Percentiles rank a stretch among this genome's conserved stretches.
phyloP scores from a whole-genome alignment of 2,888 invertebrate genomes.

The Xylophagus ater region DNA sequence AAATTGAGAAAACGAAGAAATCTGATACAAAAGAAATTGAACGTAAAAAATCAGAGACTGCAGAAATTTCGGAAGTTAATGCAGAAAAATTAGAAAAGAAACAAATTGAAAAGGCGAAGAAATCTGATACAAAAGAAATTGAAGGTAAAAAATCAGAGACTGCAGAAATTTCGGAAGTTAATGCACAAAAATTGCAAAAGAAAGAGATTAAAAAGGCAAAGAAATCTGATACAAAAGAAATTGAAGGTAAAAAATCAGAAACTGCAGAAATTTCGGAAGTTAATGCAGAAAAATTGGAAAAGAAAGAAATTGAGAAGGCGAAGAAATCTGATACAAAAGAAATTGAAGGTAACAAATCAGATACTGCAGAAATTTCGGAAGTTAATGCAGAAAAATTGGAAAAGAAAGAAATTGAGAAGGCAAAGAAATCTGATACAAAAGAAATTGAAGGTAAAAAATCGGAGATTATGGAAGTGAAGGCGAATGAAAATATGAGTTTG shows the following conservation, averaged over 20 bases:
- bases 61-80: too few species aligned
- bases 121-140: conserved; percentile 14
- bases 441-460: conserved; percentile 15
- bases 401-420: conserved; percentile 10
- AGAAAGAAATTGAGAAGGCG: conserved; percentile 13
- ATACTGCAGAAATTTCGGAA: conserved; percentile 12
- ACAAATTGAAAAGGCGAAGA: conserved; percentile 14
- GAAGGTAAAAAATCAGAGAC: conserved; percentile 10
- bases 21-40: too few species aligned
- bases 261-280: conserved; percentile 12
- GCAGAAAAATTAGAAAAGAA: too few species aligned
- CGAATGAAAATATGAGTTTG: conserved; percentile 6
- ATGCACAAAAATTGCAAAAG: conserved; percentile 11
- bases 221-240: conserved; percentile 8
- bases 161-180: too few species aligned
- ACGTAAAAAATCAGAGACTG: too few species aligned
- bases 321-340: conserved; percentile 9
- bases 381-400: conserved; percentile 9
- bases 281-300: conserved; percentile 10
- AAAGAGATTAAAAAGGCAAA: conserved; percentile 13
- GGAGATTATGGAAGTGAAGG: conserved; percentile 18
- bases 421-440: neutral
- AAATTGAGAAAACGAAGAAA: too few species aligned
- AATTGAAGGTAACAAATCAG: conserved; percentile 11
- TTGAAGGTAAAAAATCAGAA: conserved; percentile 9